Evolutionary conservation across 2,113 vertebrate species (phyloP), one percentile per base, ranked within the genome.

Genomic region (Cephalopholis sonnerati): DNA sequence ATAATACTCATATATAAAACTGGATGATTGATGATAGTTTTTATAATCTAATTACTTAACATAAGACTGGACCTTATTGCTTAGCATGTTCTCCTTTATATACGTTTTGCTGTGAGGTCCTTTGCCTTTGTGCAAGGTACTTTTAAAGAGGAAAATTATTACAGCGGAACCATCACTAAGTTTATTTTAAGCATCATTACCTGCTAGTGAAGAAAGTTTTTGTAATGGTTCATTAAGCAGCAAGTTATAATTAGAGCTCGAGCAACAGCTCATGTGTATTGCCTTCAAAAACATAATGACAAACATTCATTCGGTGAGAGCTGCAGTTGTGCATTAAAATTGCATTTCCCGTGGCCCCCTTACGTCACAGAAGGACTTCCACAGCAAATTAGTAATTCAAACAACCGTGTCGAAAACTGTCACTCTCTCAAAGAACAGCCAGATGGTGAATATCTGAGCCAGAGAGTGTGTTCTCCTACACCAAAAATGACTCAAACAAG

Each of bases 401-500:
- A 85, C 80, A 89, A 87, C 68, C 61, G 18, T 89, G 84, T 88
- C 69, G 27, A 77, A 93, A 90, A 68, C 74, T 90, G 89, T 87
- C 89, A 81, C 77, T 89, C 83, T 87, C 61, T 91, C 86, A 89
- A 84, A 81, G 81, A 92, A 71, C 61, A 83, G 81, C 88, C 93
- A 92, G 89, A 92, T 93, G 90, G 91, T 72, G 83, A 83, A 78
- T 84, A 83, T 73, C 82, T 64, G 61, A 88, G 86, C 46, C 41
- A 50, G 83, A 75, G 73, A 89, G 66, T 46, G 50, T 81, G 22
- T 74, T 87, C 32, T 51, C 81, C 48, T 53, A 41, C 53, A 77
- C 53, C 66, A 55, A 83, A 44, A 80, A 83, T 84, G 66, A 76
- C 66, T 88, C 53, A 69, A 59, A 80, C 22, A 86, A 83, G 71